Evolutionary conservation across 1,140 invertebrate genomes (phyloP), one percentile per base, ranked within the genome.

Genomic region (Oedothorax gibbosus): DNA sequence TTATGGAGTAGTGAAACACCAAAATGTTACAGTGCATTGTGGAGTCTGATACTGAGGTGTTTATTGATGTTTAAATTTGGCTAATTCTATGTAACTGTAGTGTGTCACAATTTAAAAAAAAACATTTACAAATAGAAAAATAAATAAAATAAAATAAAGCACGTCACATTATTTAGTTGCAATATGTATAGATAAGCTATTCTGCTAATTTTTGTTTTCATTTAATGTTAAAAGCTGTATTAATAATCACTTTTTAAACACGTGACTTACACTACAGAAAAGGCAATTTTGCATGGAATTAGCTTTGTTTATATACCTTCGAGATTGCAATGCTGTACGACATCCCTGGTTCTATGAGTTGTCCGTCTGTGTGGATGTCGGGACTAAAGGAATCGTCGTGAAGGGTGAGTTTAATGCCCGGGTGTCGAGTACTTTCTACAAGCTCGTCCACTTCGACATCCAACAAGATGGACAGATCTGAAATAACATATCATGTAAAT

Each of bases 341-440:
- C 9, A 0, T 6, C n/a, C 83, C 83, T 4, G 73, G 2, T 6
- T 6, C 21, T 0, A 85, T n/a, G 12, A 53, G 7, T 2, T 64
- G 14, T 9, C 73, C 83, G 21, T 85, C 83, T 18, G 83, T 85
- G 62, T 85, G 83, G 10, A 85, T 62, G 51, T 85, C 83, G 4
- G 83, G 83, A 9, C 21, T 3, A 0, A 54, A 18, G 2, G 11
- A 14, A 12, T 53, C 35, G 15, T 77, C 73, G n/a, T 85, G 83
- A 18, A 85, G 12, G 4, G 73, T 78, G 8, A 85, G 15, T 9
- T 69, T 21, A 6, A 85, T 54, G 8, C 73, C 83, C 5, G 83
- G 64, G 8, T 75, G 54, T 0, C 83, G 18, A 20, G 20, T 69
- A 14, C 6, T 62, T 51, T 85, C 83, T 14, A 77, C 18, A 2